Percentiles rank a stretch among this genome's conserved stretches.
Evolutionary conservation across 1,140 invertebrate genomes (phyloP).

Genomic region (Caenorhabditis tropicalis): DNA sequence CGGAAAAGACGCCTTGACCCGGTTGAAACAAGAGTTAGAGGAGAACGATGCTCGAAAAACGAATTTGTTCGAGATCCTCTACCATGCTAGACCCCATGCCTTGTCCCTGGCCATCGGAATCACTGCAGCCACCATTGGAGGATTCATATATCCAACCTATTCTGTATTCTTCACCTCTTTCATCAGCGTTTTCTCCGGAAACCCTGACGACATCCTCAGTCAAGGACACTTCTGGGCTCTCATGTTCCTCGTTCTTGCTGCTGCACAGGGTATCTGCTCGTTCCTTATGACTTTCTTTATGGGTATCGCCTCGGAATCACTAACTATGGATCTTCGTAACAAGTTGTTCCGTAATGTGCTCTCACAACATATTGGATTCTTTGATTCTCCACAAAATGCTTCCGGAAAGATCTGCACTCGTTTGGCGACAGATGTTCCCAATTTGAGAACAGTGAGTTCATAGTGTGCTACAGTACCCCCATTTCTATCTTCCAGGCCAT

Average conservation of each 20-base stretch:
- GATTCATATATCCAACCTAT: constrained; percentile 59
- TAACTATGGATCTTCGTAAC: constrained; percentile 73
- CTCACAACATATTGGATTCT: constrained; percentile 74
- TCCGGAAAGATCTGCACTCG: constrained; percentile 74
- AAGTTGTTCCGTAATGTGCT: constrained; percentile 74
- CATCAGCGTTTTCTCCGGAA: constrained; percentile 58
- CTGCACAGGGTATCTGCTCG: constrained; percentile 31
- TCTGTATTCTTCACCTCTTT: constrained; percentile 61
- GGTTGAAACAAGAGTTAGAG: constrained; percentile 38
- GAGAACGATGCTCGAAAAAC: constrained; percentile 36
- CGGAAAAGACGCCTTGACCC: not conserved
- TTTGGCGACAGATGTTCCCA: constrained; percentile 75
- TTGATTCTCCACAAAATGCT: constrained; percentile 74
- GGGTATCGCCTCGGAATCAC: constrained; percentile 72
- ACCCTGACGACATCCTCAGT: constrained; percentile 52
- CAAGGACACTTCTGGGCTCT: constrained; percentile 67
- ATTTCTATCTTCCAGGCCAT: constrained; percentile 71
- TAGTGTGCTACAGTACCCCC: not conserved
- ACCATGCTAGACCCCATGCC: constrained; percentile 9
- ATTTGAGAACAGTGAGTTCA: constrained; percentile 73
- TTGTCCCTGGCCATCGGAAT: constrained; percentile 22
- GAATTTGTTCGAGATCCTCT: constrained; percentile 44
- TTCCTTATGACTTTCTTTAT: constrained; percentile 59
- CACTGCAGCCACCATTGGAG: constrained; percentile 11
- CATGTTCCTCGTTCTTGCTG: constrained; percentile 61